A percentile compares a stretch with the other conserved stretches of the same genome.
phyloP scores from a whole-genome alignment of 1,140 invertebrate genomes.

The Scaptomyza graminum region DNA sequence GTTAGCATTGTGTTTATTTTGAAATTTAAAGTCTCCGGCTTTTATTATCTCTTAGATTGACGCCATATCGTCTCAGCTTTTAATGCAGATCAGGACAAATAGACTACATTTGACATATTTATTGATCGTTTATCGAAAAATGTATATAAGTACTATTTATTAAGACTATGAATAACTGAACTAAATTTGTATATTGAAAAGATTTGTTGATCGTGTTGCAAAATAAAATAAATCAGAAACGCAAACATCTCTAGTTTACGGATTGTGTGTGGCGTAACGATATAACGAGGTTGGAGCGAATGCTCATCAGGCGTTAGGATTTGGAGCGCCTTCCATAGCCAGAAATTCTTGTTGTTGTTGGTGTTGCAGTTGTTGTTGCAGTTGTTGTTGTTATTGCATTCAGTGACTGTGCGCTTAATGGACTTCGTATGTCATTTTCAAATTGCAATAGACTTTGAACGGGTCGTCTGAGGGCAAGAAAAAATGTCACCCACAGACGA shows the following conservation, averaged over 20 bases:
- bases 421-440: conserved; percentile 82
- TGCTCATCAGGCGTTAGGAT: conserved; percentile 54
- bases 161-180: too few species aligned
- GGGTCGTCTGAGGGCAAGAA: conserved; percentile 49
- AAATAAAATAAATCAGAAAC: not conserved
- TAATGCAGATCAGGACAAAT: too few species aligned
- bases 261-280: conserved; percentile 41
- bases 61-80: too few species aligned
- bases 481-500: conserved; percentile 71
- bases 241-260: conserved; percentile 4
- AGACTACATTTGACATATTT: too few species aligned
- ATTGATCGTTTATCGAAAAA: too few species aligned
- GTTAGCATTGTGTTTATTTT: too few species aligned
- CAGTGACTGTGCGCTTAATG: conserved; percentile 73
- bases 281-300: conserved; percentile 50
- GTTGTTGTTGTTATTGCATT: conserved; percentile 45
- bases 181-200: too few species aligned
- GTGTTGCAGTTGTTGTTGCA: conserved; percentile 11
- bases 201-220: not conserved
- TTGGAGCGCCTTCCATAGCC: conserved; percentile 34
- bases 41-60: too few species aligned
- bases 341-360: conserved; percentile 1
- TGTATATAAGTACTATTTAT: too few species aligned
- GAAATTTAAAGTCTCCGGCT: too few species aligned
- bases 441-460: conserved; percentile 78